Conservation (phyloP, 2,797 vertebrate genomes). For the Acipenser transmontanus region DNA sequence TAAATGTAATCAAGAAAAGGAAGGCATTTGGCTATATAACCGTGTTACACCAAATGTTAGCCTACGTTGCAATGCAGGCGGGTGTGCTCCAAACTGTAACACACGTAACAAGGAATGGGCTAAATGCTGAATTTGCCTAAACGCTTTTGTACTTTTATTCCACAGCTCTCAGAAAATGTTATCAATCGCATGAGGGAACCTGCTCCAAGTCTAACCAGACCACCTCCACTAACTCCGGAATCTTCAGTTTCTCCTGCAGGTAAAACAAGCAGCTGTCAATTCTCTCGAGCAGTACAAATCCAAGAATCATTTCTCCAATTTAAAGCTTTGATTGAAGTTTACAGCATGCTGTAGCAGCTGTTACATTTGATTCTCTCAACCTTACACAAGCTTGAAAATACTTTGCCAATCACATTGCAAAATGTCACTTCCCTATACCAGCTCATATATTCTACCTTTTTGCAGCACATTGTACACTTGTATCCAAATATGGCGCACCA, state of each 20-base stretch:
- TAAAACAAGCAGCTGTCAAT: not conserved
- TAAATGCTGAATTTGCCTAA: not conserved
- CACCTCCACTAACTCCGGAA: conserved; percentile 23
- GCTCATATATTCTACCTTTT: no score
- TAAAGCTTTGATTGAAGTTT: not conserved
- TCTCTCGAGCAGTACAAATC: not conserved
- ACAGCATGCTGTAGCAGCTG: not conserved
- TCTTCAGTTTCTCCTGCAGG: conserved; percentile 7
- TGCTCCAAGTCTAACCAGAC: conserved; percentile 31
- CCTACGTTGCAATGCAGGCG: no score
- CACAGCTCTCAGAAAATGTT: conserved; percentile 85
- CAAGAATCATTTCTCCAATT: not conserved
- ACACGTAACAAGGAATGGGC: no score
- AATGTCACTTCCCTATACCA: no score
- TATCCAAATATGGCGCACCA: no score
- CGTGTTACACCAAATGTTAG: no score
- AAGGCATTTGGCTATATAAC: no score
- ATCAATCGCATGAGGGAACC: conserved; percentile 92
- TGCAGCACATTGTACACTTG: no score
- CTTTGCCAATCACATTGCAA: no score
- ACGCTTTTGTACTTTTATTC: conserved; percentile 9
- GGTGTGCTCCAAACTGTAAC: no score
- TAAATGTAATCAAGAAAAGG: no score
- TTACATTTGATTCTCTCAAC: not conserved
- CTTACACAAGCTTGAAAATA: no score